Evolutionary conservation across 64 coral and sea anemone species (phyloP).

Genomic region (Actinia tenebrosa): DNA sequence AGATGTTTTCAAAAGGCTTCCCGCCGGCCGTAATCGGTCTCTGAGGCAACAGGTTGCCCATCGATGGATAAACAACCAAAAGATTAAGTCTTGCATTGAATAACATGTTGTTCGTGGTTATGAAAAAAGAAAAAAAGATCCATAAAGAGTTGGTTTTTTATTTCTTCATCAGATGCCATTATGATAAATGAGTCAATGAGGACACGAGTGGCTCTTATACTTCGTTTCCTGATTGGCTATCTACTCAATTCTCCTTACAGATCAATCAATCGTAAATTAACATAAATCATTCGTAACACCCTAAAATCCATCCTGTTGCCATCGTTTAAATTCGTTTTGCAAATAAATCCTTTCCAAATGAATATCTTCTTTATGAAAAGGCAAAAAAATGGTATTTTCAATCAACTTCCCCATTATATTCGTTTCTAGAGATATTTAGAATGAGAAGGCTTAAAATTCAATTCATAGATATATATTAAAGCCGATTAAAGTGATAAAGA

Average conservation of each 20-base stretch:
- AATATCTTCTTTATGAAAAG: neutral
- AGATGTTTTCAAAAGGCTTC: neutral
- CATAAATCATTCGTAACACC: neutral
- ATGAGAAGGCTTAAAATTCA: too few species aligned
- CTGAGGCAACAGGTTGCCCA: neutral
- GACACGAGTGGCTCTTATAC: neutral
- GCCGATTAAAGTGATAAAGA: too few species aligned
- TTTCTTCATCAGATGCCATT: neutral
- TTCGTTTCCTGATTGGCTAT: neutral
- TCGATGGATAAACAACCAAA: neutral
- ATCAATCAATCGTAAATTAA: constrained; percentile 1
- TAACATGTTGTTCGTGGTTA: neutral
- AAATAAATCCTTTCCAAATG: neutral
- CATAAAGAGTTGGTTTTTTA: neutral
- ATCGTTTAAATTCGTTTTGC: neutral
- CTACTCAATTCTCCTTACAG: neutral
- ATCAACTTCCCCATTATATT: too few species aligned
- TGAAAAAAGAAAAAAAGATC: neutral
- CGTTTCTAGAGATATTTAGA: too few species aligned
- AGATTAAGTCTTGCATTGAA: neutral
- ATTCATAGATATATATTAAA: too few species aligned
- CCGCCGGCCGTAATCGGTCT: neutral
- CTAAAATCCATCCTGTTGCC: neutral
- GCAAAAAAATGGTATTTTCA: neutral
- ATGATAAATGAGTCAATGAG: neutral